phyloP scores from a whole-genome alignment of 2,888 invertebrate genomes.

The Epistrophella euchroma region DNA sequence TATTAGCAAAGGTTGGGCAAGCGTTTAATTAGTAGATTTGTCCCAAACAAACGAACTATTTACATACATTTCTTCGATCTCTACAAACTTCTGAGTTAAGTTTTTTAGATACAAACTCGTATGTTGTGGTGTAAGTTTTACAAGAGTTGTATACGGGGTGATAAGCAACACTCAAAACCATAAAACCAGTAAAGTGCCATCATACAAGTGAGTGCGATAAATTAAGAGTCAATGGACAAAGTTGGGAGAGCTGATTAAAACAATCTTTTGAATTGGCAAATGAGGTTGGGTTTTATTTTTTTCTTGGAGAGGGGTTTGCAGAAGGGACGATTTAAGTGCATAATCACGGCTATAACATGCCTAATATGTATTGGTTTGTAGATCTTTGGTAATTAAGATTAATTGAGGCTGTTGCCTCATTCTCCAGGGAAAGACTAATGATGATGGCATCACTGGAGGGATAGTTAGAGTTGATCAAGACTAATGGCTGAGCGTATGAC shows the following conservation, averaged over 20 bases:
- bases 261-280: slow-evolving; percentile 45
- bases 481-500: slow-evolving; percentile 32
- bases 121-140: neutral
- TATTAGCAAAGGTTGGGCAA: slow-evolving; percentile 22
- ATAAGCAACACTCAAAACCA: slow-evolving; percentile 25
- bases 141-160: neutral
- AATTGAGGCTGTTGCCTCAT: slow-evolving; percentile 29
- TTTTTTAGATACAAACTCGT: slow-evolving; percentile 21
- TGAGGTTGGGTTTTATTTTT: neutral
- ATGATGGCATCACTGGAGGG: slow-evolving; percentile 32
- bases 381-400: slow-evolving; percentile 38
- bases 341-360: slow-evolving; percentile 48
- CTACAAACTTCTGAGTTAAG: slow-evolving; percentile 43
- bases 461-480: slow-evolving; percentile 20
- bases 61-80: slow-evolving; percentile 50
- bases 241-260: slow-evolving; percentile 58
- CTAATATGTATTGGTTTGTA: slow-evolving; percentile 42
- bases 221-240: slow-evolving; percentile 57
- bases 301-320: neutral
- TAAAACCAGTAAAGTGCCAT: slow-evolving; percentile 47
- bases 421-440: slow-evolving; percentile 32
- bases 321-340: slow-evolving; percentile 36
- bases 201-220: slow-evolving; percentile 55
- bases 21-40: slow-evolving; percentile 66
- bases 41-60: slow-evolving; percentile 56